Percentiles rank a stretch among this genome's conserved stretches.
Conservation (phyloP, 1,140 invertebrate genomes). For the Scaptomyza pallida region DNA sequence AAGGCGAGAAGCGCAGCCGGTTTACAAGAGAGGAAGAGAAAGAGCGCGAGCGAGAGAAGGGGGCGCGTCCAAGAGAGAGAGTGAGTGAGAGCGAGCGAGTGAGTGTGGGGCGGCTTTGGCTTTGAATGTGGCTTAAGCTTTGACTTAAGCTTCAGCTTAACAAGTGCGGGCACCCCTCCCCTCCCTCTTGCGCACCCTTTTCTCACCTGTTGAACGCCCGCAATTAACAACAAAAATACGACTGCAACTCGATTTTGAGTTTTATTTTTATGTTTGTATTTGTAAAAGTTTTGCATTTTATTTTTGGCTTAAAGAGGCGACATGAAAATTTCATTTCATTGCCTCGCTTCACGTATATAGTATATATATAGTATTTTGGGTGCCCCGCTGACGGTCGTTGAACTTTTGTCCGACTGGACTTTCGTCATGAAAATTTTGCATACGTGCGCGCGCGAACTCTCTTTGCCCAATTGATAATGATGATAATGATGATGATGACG, state of each 20-base stretch:
- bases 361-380: constrained; percentile 10
- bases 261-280: constrained; percentile 11
- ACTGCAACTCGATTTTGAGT: too few relatives aligned
- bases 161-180: constrained; percentile 42
- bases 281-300: constrained; percentile 77
- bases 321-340: constrained; percentile 74
- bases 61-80: constrained; percentile 22
- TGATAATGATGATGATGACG: too few relatives aligned
- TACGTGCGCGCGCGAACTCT: constrained; percentile 45
- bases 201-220: neutral
- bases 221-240: constrained; percentile 66
- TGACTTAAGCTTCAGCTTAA: constrained; percentile 10
- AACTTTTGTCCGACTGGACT: constrained; percentile 80
- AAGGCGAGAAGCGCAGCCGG: constrained; percentile 55
- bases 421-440: constrained; percentile 73
- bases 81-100: constrained; percentile 46
- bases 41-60: constrained; percentile 51
- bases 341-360: neutral
- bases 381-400: constrained; percentile 50
- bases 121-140: constrained; percentile 14
- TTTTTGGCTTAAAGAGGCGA: constrained; percentile 59
- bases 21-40: constrained; percentile 47
- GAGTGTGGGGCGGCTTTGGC: constrained; percentile 15
- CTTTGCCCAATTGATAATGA: constrained; percentile 35
- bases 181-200: neutral